Base-by-base conservation (phyloP, 2,797 vertebrate species). In the Lepus oiostolus region DNA sequence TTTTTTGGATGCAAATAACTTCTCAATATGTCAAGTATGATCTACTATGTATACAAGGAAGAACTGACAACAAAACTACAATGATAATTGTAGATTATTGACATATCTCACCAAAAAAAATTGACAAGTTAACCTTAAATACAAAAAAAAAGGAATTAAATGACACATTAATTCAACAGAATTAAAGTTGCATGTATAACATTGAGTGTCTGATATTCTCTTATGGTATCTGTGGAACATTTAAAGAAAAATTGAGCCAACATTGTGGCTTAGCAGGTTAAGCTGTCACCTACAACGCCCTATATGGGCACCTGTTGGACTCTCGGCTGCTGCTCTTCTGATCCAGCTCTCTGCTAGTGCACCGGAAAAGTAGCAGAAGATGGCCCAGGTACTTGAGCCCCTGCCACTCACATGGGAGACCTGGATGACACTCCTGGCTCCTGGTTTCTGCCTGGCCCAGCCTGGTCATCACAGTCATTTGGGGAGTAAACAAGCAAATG, bases 31-130 rank as follows among this genome's bases (percentile, higher is more conserved):
- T 81, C 6, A 85, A 35, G 16, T 67, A 47, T 19, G 58, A 42
- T 52, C 21, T 88, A 32, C 81, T 77, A 24, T 38, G 67, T 47
- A 19, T 42, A 75, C 8, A 60, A 65, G n/a, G 17, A 90, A 12
- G 38, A 85, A 47, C 21, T 90, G 16, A 81, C 7, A 62, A 81
- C 4, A 62, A 92, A 86, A 72, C 32, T 68, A n/a, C 22, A 76
- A 58, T 35, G 22, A 54, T 71, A 85, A 85, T 76, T 80, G 4
- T 90, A 68, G 54, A 58, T 89, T 92, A 92, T 92, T 92, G 9
- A 90, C 16, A 58, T 26, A 35, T 0, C 8, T 96, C 5, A 70
- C 12, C 17, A 74, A 88, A 85, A 85, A 67, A 50, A 42, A 42
- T 42, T 72, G 50, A 94, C 17, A 72, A 85, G 32, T 92, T 8